Conservation (phyloP, 53 echinoderm and acorn worm species). For the Echinometra lucunter region DNA sequence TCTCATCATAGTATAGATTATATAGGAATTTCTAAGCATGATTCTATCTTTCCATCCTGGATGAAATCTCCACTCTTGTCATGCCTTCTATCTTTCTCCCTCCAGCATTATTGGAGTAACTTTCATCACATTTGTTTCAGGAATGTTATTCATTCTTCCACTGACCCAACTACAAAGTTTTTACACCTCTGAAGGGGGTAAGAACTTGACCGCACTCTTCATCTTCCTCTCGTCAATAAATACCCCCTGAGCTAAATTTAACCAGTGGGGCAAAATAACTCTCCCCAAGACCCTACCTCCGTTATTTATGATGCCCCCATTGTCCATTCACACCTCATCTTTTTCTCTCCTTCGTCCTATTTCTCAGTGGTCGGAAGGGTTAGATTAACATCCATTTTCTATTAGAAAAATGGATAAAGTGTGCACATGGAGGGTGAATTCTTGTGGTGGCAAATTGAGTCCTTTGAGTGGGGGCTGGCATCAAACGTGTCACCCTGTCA, state of each 20-base stretch:
- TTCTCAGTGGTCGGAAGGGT: conserved; percentile 59
- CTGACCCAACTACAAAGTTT: conserved; percentile 35
- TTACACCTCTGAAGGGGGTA: conserved; percentile 33
- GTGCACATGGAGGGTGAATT: neutral
- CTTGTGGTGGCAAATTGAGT: conserved; percentile 45
- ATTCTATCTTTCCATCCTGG: neutral
- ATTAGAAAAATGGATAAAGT: too few relatives aligned
- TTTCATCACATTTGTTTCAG: conserved; percentile 29
- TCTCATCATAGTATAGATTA: neutral
- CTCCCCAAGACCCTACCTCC: neutral
- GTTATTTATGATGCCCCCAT: too few relatives aligned
- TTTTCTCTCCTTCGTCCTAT: neutral
- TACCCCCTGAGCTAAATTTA: conserved; percentile 23
- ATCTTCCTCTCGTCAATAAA: neutral
- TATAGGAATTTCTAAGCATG: neutral
- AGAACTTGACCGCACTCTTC: neutral
- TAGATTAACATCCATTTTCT: conserved; percentile 58
- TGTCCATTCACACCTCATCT: conserved; percentile 47
- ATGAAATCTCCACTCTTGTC: neutral
- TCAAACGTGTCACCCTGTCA: conserved; percentile 25
- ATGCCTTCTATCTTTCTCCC: neutral
- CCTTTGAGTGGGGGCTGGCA: conserved; percentile 44
- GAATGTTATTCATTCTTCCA: conserved; percentile 48
- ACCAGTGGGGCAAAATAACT: neutral
- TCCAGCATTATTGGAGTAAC: conserved; percentile 22